Conservation (phyloP, 2,888 invertebrate species). For the Lampropteryx suffumata region DNA sequence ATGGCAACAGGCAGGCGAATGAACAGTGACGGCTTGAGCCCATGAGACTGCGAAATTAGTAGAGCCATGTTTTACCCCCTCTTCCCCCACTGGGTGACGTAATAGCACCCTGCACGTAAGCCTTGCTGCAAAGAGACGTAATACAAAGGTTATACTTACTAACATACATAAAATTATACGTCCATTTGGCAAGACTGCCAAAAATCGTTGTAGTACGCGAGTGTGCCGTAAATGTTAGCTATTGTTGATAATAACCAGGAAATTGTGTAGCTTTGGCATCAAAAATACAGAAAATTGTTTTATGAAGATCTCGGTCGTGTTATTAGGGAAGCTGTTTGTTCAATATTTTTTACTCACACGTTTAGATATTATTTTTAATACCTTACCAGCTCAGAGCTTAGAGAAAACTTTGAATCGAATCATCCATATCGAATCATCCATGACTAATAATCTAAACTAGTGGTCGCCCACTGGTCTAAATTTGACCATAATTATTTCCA, state of each 20-base stretch:
- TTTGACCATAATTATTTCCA: too few relatives aligned
- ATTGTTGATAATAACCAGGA: constrained; percentile 29
- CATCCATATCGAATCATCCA: too few relatives aligned
- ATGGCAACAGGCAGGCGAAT: constrained; percentile 39
- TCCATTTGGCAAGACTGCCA: constrained; percentile 31
- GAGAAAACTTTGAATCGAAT: too few relatives aligned
- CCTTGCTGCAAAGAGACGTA: constrained; percentile 35
- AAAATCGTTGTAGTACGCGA: constrained; percentile 30
- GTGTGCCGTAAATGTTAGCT: constrained; percentile 28
- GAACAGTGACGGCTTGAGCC: constrained; percentile 47
- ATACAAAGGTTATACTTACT: constrained; percentile 17
- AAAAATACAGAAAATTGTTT: constrained; percentile 20
- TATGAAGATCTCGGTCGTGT: constrained; percentile 1
- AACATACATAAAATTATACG: constrained; percentile 33
- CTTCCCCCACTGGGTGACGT: constrained; percentile 35
- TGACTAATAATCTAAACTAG: too few relatives aligned
- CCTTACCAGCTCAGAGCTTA: too few relatives aligned
- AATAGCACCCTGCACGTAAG: constrained; percentile 44
- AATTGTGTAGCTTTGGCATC: constrained; percentile 16
- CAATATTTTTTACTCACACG: too few relatives aligned
- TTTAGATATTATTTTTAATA: too few relatives aligned
- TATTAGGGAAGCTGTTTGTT: neutral
- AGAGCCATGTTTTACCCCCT: constrained; percentile 50
- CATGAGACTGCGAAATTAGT: constrained; percentile 70
- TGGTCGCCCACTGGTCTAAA: too few relatives aligned